Evolutionary conservation across 1,140 invertebrate genomes (phyloP), one percentile per base, ranked within the genome.

Genomic region (Reticulitermes speratus): DNA sequence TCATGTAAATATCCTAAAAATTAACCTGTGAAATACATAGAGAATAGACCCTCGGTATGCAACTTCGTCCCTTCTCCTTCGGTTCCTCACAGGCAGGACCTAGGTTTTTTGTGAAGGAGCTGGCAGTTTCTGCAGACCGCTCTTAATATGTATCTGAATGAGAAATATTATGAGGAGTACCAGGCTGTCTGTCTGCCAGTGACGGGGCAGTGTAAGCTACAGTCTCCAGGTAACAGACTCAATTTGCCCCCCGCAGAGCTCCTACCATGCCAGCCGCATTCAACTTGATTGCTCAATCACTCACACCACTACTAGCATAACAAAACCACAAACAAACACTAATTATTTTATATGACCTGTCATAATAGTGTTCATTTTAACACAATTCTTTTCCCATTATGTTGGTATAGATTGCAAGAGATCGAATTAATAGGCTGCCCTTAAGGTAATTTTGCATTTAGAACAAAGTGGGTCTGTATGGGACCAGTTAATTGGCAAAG

Each of bases 331-430:
- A 59, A 59, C 55, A 59, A 75, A 75, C 65, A 75, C 65, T 75
- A 75, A 75, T 75, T 75, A 75, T 75, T 75, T 75, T 75, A 75
- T 75, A 75, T 30, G 65, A 75, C 65, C 65, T 75, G 65, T 75
- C 65, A 75, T 75, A 75, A 75, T 75, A 75, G 65, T 30, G 65
- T 75, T 75, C 65, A 25, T 75, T 75, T 30, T 30, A 75, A 75
- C 65, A 75, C 65, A 75, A 9, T 30, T 75, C 65, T 21, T 55
- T 55, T 5, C 52, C 19, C 19, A 55, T 55, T 55, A 55, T 55
- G 52, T 16, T 55, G 52, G 52, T 55, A 55, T 55, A 55, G 52
- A 55, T 55, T 75, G 25, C 65, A 30, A 75, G 65, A 75, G 65
- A 16, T 55, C 52, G 19, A 16, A 55, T 55, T 55, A 55, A 55